A percentile compares a stretch with the other conserved stretches of the same genome.
Conservation (phyloP, 2,797 vertebrate species). For the Eulemur mongoz region DNA sequence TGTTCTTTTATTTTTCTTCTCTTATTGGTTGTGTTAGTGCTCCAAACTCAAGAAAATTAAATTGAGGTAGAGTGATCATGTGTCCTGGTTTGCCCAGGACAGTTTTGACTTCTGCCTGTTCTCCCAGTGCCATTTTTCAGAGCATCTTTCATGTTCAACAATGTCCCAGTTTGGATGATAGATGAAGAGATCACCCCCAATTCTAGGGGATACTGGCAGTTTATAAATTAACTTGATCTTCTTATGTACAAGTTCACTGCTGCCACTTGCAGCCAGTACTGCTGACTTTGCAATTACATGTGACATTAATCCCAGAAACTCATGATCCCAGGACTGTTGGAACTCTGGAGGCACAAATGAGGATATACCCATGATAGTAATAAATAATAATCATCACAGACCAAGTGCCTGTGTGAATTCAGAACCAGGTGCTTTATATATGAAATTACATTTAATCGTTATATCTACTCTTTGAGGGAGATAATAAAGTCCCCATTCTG, state of each 20-base stretch:
- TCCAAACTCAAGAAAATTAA: neutral
- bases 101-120: neutral
- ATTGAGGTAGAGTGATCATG: neutral
- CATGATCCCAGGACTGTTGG: neutral
- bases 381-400: neutral
- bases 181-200: neutral
- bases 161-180: neutral
- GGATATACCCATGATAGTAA: neutral
- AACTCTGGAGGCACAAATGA: neutral
- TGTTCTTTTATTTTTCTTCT: neutral
- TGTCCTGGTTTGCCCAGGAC: neutral
- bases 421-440: neutral
- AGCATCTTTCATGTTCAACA: neutral
- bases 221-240: neutral
- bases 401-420: neutral
- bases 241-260: neutral
- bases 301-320: neutral
- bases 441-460: neutral
- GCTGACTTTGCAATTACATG: neutral
- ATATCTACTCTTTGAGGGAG: neutral
- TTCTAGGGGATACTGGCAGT: neutral
- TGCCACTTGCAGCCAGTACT: neutral
- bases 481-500: neutral
- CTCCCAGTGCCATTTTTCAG: neutral
- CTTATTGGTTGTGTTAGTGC: neutral